Evolutionary conservation across 2,797 vertebrate genomes (phyloP), one percentile per base, ranked within the genome.

Genomic region (Danio aesculapii): DNA sequence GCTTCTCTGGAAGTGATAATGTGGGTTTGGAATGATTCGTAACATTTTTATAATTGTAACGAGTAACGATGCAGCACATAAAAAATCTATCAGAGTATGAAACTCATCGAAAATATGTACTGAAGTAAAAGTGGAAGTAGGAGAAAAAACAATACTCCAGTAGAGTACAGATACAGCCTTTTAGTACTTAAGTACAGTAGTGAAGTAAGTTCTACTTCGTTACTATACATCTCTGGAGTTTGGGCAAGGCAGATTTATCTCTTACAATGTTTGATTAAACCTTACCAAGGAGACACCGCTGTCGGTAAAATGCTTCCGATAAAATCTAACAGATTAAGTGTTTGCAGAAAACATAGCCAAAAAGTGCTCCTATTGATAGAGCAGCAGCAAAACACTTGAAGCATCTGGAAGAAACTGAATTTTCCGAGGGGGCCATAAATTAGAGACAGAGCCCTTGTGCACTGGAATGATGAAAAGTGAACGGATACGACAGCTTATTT

Each of bases 401-500:
- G 69, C 41, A 43, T 44, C 30, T 53, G 30, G 47, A 79, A 52
- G 14, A 79, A 55, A 44, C n/a, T 7, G 13, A 14, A 55, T 66
- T 76, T 66, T 67, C 43, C 7, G 13, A 21, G 87, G 30, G 78
- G 81, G 81, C 84, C 86, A 79, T 72, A 3, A 86, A 88, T 86
- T 86, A 77, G 81, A 90, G 86, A 86, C 70, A 61, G 84, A 47
- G 19, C 19, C 16, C 39, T 58, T 16, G n/a, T 85, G 82, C 88
- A 87, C 87, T 61, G 64, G 81, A 85, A 87, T 84, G 89, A 88
- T 78, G 86, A 85, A 83, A 84, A 76, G 76, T 53, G 72, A 64
- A 77, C 0, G 16, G 52, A 87, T 80, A 89, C 90, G 84, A 86
- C 88, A 88, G 85, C 81, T 88, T 85, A 87, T 87, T 85, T 80